Evolutionary conservation across 2,888 invertebrate genomes (phyloP), one percentile per base, ranked within the genome.

Genomic region (Phoronis australis): DNA sequence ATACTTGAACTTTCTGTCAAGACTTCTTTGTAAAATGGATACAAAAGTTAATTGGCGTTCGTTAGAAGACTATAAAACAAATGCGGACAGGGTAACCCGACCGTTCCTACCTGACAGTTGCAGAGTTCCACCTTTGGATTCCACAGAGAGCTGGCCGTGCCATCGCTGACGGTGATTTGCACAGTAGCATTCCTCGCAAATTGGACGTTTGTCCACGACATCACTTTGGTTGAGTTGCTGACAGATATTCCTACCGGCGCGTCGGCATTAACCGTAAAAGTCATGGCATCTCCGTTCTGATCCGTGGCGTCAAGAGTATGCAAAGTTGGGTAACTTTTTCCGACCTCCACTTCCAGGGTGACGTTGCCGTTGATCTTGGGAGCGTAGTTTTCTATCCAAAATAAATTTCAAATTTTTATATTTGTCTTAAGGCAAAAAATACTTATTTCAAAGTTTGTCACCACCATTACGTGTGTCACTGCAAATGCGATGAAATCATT

Each of bases 51-150:
- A n/a, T n/a, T n/a, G n/a, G n/a, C n/a, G n/a, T n/a, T n/a, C n/a
- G n/a, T n/a, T n/a, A n/a, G n/a, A n/a, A n/a, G n/a, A n/a, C n/a
- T n/a, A n/a, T n/a, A n/a, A n/a, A n/a, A n/a, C n/a, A n/a, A n/a
- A n/a, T n/a, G n/a, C n/a, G n/a, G n/a, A n/a, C n/a, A n/a, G n/a
- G n/a, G n/a, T n/a, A n/a, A n/a, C n/a, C n/a, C n/a, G n/a, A n/a
- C n/a, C n/a, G n/a, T n/a, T n/a, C n/a, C n/a, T n/a, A n/a, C n/a
- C n/a, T n/a, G n/a, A 46, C 64, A 64, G 31, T 55, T 53, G 38
- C 64, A 64, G 21, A 57, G 52, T 47, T 57, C 49, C 6, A 60
- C 57, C n/a, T 52, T 54, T 24, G 62, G 59, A 40, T 51, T 45
- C 54, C 56, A 61, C 6, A 59, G 1, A 6, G 60, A 51, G 1